Conservation (phyloP, 1,140 invertebrate genomes). For the Stegodyphus mimosarum region DNA sequence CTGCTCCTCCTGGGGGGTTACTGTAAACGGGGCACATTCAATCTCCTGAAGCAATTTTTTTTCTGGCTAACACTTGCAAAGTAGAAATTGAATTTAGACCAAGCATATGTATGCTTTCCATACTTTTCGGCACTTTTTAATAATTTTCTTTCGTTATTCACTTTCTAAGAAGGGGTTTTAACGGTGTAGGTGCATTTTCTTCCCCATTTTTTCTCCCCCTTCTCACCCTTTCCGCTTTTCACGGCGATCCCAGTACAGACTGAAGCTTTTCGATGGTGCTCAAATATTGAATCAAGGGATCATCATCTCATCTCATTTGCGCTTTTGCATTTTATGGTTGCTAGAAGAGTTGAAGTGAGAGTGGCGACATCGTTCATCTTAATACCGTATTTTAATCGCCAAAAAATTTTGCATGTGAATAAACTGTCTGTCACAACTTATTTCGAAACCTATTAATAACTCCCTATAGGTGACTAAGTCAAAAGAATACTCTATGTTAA, state of each 20-base stretch:
- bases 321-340: slow-evolving; percentile 2
- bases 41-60: not conserved
- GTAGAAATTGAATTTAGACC: not conserved
- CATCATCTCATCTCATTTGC: slow-evolving; percentile 1
- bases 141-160: not conserved
- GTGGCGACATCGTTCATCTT: no score
- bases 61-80: not conserved
- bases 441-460: no score
- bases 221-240: not conserved
- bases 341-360: no score
- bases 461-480: no score
- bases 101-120: not conserved
- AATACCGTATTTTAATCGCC: no score
- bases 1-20: not conserved
- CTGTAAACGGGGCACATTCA: not conserved
- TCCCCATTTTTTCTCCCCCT: not conserved
- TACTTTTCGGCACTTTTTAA: not conserved
- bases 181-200: not conserved
- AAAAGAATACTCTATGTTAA: no score
- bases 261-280: not conserved
- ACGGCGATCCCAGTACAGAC: not conserved
- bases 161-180: not conserved
- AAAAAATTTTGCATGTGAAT: no score
- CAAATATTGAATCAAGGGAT: slow-evolving; percentile 2
- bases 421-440: no score